Evolutionary conservation across 2,797 vertebrate genomes (phyloP), one percentile per base, ranked within the genome.

Genomic region (Oreochromis mossambicus): DNA sequence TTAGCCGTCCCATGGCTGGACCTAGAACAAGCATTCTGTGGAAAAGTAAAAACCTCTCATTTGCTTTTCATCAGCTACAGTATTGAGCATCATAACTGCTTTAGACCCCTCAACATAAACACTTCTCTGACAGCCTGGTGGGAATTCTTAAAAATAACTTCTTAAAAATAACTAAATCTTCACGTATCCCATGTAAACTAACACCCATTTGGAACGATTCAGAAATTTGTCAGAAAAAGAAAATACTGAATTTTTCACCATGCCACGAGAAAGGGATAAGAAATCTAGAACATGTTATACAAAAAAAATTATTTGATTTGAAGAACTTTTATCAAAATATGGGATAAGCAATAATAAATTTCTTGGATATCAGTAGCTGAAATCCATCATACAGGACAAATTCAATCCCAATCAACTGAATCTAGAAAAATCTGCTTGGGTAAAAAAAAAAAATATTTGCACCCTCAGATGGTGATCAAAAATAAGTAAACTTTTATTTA

Each of bases 391-490:
- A 26, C 12, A 14, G 52, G 52, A 55, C 12, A 55, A 55, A 55
- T 55, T 55, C 52, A 55, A 55, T 14, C 21, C 52, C 4, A 55
- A 14, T 55, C 52, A 54, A 54, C 21, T 54, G 13, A 54, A 54
- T 54, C 21, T 12, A 54, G 2, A 54, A 54, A 54, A 0, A 24
- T 54, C 52, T 54, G 24, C 55, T 9, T 32, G 26, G 26, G 8
- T 32, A 56, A 56, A 15, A 29, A 26, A 15, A 55, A 8, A 0
- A 5, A 15, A 55, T 1, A 56, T 2, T 56, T 56, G 0, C 29
- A 56, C 24, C 7, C 54, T 8, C 54, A 56, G 29, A 29, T 29
- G 24, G 24, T 15, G 7, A 56, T 29, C 2, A 56, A 29, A 15
- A 56, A 32, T 1, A 56, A 3, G 0, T 0, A 2, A 56, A 56